These are phyloP conservation scores for Microtus oregoni DNA, from an alignment of 2,113 vertebrate genomes.

Conservation along the genomic window DNA sequence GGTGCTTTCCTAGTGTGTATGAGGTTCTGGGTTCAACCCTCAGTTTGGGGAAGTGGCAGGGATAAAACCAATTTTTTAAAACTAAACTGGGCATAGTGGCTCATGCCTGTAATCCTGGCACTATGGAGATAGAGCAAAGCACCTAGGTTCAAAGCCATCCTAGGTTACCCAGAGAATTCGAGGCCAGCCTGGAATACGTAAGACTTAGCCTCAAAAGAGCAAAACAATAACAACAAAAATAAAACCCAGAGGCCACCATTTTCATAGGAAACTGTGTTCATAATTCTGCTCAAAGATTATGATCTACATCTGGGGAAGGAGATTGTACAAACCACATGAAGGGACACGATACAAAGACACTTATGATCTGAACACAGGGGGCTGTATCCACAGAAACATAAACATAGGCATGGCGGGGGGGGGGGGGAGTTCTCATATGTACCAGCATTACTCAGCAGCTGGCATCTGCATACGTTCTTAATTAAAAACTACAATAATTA, in stretches of 20 bases:
- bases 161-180: neutral
- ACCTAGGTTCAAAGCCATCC: neutral
- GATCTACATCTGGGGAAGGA: neutral
- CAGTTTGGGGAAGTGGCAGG: neutral
- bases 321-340: neutral
- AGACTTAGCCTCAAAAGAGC: neutral
- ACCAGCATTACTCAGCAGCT: slow-evolving; percentile 45
- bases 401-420: slow-evolving; percentile 42
- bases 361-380: slow-evolving; percentile 21
- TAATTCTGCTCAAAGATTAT: slow-evolving; percentile 46
- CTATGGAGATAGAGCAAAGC: too few species aligned
- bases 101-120: neutral
- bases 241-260: slow-evolving; percentile 5
- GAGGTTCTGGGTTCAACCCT: neutral
- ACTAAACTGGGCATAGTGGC: neutral
- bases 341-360: neutral
- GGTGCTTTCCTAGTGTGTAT: neutral
- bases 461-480: slow-evolving; percentile 55
- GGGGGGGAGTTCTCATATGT: slow-evolving; percentile 60
- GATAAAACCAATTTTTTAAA: neutral
- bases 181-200: neutral
- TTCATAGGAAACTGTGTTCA: neutral
- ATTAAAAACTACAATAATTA: slow-evolving; percentile 62
- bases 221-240: neutral
- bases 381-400: slow-evolving; percentile 53